Percentiles rank a stretch among this genome's conserved stretches.
Evolutionary conservation across 1,140 invertebrate species (phyloP).

Genomic region (Drosophila sproati): DNA sequence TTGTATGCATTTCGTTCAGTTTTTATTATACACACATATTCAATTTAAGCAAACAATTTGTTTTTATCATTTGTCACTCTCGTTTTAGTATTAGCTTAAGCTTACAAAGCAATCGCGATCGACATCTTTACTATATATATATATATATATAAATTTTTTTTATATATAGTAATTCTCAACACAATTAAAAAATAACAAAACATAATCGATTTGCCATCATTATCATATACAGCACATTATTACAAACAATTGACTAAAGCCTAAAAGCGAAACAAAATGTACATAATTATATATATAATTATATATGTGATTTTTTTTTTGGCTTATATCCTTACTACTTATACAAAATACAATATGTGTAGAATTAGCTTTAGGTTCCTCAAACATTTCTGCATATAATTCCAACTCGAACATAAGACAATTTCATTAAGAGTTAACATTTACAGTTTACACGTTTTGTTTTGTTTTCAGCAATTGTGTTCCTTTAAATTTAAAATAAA

Average conservation of each 20-base stretch:
- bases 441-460: conserved; percentile 41
- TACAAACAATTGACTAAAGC: conserved; percentile 78
- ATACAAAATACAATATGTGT: conserved; percentile 73
- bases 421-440: conserved; percentile 47
- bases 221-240: conserved; percentile 55
- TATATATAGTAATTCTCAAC: conserved; percentile 55
- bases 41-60: conserved; percentile 45
- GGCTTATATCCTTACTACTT: conserved; percentile 61
- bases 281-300: conserved; percentile 27
- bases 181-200: conserved; percentile 74
- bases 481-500: conserved; percentile 78
- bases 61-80: conserved; percentile 23
- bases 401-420: conserved; percentile 49
- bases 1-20: conserved; percentile 40
- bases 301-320: conserved; percentile 33
- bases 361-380: conserved; percentile 44
- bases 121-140: conserved; percentile 46
- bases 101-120: conserved; percentile 42
- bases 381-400: conserved; percentile 57
- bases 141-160: conserved; percentile 40
- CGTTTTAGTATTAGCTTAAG: conserved; percentile 56
- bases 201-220: conserved; percentile 64
- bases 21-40: conserved; percentile 30
- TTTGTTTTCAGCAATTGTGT: conserved; percentile 81
- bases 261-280: conserved; percentile 67